Percentiles rank a stretch among this genome's conserved stretches.
phyloP scores from a whole-genome alignment of 2,797 vertebrate species.

The Chloroceryle amazona region DNA sequence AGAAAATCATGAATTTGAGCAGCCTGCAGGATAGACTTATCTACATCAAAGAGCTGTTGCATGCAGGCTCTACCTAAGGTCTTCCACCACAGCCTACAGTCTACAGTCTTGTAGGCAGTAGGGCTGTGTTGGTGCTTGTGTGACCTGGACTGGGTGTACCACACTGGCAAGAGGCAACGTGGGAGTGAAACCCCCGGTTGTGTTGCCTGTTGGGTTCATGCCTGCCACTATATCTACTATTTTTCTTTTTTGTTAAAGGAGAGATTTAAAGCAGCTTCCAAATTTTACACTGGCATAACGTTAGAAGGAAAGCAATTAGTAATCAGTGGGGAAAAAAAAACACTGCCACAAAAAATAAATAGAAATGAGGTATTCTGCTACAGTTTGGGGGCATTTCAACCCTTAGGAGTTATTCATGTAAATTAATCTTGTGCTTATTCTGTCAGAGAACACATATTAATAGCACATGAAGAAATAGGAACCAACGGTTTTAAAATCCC shows the following conservation, averaged over 20 bases:
- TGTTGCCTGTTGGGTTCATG: not conserved
- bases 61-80: not conserved
- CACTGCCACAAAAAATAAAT: conserved; percentile 12
- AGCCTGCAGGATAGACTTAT: not conserved
- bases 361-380: not conserved
- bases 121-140: not conserved
- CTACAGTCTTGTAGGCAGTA: too few relatives aligned
- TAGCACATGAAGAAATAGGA: conserved; percentile 29
- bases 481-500: conserved; percentile 13
- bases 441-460: conserved; percentile 28
- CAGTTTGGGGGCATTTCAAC: conserved; percentile 5
- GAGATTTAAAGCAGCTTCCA: not conserved
- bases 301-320: not conserved
- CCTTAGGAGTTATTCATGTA: not conserved
- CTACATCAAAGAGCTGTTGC: not conserved
- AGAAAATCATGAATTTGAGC: not conserved
- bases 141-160: not conserved
- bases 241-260: not conserved
- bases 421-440: conserved; percentile 46
- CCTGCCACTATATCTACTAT: not conserved
- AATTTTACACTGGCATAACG: not conserved
- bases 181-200: rapidly evolving
- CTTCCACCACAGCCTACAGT: not conserved
- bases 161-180: not conserved
- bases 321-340: not conserved